Evolutionary conservation across 1,140 invertebrate genomes (phyloP).

Genomic region (Pogonomyrmex barbatus): DNA sequence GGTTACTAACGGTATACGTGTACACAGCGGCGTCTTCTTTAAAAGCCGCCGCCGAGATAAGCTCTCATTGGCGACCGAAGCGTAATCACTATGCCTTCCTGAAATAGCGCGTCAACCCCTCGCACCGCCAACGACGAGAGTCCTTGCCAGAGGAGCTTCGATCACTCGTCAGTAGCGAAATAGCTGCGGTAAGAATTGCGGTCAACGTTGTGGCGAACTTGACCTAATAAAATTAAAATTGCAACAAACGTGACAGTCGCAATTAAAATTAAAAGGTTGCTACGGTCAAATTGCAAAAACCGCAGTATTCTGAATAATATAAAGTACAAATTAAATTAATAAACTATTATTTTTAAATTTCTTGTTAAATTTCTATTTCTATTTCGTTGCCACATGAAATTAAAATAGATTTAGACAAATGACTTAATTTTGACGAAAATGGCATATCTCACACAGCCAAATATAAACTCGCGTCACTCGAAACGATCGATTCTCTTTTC

Average conservation of each 20-base stretch:
- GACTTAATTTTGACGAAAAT: not conserved
- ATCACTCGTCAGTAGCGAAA: constrained; percentile 7
- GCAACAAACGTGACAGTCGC: not conserved
- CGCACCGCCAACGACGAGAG: constrained; percentile 33
- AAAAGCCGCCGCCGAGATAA: constrained; percentile 68
- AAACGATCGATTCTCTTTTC: constrained; percentile 37
- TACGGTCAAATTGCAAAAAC: not conserved
- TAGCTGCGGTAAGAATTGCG: constrained; percentile 29
- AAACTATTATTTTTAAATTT: not conserved
- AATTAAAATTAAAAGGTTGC: not conserved
- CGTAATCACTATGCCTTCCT: constrained; percentile 74
- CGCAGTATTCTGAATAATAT: not conserved
- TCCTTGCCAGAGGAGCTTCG: constrained; percentile 66
- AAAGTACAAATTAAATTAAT: not conserved
- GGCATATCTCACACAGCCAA: not conserved
- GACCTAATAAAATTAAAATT: not conserved
- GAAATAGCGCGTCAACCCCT: constrained; percentile 70
- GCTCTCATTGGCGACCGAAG: constrained; percentile 76
- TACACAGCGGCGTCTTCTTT: constrained; percentile 68
- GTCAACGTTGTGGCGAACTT: not conserved
- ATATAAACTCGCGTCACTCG: not conserved
- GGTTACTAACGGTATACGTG: constrained; percentile 57
- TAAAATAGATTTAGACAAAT: not conserved
- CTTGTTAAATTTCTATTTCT: not conserved
- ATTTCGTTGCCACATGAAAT: not conserved